Evolutionary conservation across 2,888 invertebrate species (phyloP).

Genomic region (Drosophila flavopinicola): DNA sequence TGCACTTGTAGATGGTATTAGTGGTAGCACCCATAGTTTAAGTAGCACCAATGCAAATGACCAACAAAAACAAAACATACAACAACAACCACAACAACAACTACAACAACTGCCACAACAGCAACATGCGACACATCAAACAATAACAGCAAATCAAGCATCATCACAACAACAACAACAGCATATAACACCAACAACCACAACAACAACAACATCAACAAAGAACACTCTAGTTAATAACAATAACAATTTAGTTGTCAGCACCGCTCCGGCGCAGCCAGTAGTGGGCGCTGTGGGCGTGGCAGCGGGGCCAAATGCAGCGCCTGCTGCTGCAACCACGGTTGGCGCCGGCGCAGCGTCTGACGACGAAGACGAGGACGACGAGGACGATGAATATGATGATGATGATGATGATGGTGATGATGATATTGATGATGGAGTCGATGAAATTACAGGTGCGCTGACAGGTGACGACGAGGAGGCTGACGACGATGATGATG

Average conservation of each 20-base stretch:
- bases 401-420: constrained; percentile 60
- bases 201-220: constrained; percentile 44
- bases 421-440: constrained; percentile 86
- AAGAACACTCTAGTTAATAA: constrained; percentile 67
- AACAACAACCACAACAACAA: constrained; percentile 43
- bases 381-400: constrained; percentile 54
- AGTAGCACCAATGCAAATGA: constrained; percentile 80
- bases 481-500: constrained; percentile 87
- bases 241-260: constrained; percentile 53
- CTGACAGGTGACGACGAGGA: constrained; percentile 89
- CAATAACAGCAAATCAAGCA: constrained; percentile 59
- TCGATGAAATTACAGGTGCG: constrained; percentile 88
- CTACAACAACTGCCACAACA: constrained; percentile 41
- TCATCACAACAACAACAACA: constrained; percentile 69
- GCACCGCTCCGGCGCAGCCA: constrained; percentile 41
- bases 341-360: constrained; percentile 86
- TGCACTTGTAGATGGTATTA: constrained; percentile 82
- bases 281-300: constrained; percentile 49
- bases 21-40: constrained; percentile 77
- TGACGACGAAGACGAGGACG: constrained; percentile 58
- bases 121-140: constrained; percentile 62
- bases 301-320: constrained; percentile 37
- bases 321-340: constrained; percentile 26
- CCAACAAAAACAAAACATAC: constrained; percentile 64
- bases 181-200: constrained; percentile 52